These are phyloP conservation scores for Melanostigma gelatinosum DNA, from an alignment of 2,113 vertebrate species.

Conservation along the genomic window DNA sequence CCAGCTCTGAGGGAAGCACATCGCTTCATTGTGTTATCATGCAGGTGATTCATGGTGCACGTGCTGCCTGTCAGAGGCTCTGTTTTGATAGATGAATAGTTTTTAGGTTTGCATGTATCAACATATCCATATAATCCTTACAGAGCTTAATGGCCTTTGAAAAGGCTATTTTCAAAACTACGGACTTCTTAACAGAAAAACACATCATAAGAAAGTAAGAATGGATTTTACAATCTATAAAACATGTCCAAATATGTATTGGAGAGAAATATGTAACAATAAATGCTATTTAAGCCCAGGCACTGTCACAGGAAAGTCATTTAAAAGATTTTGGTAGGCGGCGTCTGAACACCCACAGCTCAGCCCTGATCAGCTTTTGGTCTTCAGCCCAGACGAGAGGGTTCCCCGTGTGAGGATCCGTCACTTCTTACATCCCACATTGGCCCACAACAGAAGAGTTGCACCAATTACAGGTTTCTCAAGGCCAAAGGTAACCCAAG, in stretches of 20 bases:
- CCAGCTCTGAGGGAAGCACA: constrained; percentile 77
- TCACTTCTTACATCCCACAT: not conserved
- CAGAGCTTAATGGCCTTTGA: not conserved
- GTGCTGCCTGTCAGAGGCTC: not conserved
- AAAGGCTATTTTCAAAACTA: not conserved
- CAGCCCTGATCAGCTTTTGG: not conserved
- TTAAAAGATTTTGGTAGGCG: not conserved
- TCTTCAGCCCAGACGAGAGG: constrained; percentile 2
- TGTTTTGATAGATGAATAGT: not conserved
- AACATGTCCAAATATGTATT: no score
- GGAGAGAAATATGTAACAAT: not conserved
- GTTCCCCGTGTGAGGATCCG: not conserved
- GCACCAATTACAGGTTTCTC: not conserved
- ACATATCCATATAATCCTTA: not conserved
- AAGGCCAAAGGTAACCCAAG: not conserved
- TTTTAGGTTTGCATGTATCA: not conserved
- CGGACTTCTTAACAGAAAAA: not conserved
- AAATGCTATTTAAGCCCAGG: no score
- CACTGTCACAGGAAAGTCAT: no score
- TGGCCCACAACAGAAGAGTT: not conserved
- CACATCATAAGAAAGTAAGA: not conserved
- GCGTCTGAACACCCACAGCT: not conserved
- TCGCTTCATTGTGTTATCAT: no score
- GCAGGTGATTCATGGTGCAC: not conserved
- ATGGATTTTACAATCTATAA: no score